phyloP scores from a whole-genome alignment of 2,888 invertebrate genomes.

The Schizaphis graminum region DNA sequence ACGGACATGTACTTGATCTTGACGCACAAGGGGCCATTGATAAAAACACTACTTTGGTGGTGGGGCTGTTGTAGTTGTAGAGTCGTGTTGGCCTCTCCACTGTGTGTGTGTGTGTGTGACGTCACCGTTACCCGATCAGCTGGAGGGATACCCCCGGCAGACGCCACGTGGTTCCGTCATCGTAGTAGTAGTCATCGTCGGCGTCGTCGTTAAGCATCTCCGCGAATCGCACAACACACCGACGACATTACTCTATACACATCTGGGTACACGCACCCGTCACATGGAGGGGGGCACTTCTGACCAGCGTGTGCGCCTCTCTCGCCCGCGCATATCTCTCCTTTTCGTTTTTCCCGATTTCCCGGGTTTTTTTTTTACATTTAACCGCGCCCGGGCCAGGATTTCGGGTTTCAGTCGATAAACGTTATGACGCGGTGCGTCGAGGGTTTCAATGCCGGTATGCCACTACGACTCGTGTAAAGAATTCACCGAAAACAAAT shows the following conservation, averaged over 20 bases:
- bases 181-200: not conserved
- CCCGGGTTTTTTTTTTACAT: not conserved
- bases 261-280: not conserved
- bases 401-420: not conserved
- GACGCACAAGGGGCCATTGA: conserved; percentile 61
- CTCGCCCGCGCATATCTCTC: conserved; percentile 31
- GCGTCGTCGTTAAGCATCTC: conserved; percentile 42
- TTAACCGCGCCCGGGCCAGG: not conserved
- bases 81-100: conserved; percentile 55
- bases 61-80: conserved; percentile 39
- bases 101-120: conserved; percentile 25
- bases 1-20: conserved; percentile 64
- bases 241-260: not conserved
- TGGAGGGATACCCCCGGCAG: conserved; percentile 59
- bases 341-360: conserved; percentile 17
- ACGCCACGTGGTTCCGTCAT: conserved; percentile 59
- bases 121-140: conserved; percentile 62
- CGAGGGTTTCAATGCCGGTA: not conserved
- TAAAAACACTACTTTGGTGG: conserved; percentile 44
- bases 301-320: not conserved
- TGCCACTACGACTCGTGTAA: not conserved
- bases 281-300: not conserved
- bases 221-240: conserved; percentile 28
- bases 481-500: not conserved
- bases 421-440: not conserved